Conservation (phyloP, 2,888 invertebrate species). For the Tetanocera ferruginea region DNA sequence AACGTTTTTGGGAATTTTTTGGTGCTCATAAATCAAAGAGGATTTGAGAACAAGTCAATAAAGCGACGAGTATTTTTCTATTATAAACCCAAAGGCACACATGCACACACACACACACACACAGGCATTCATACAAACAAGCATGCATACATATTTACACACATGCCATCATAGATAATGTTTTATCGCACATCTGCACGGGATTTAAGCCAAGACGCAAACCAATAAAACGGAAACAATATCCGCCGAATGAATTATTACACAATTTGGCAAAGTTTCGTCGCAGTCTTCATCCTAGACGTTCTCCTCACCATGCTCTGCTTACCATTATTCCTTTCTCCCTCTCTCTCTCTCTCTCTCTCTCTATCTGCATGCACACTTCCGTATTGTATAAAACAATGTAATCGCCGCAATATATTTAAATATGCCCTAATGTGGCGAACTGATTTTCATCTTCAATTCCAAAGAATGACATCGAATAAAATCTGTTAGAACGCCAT, state of each 20-base stretch:
- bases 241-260: constrained; percentile 57
- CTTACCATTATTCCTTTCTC: neutral
- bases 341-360: constrained; percentile 10
- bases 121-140: neutral
- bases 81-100: constrained; percentile 4
- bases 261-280: constrained; percentile 60
- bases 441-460: constrained; percentile 39
- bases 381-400: constrained; percentile 50
- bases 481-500: constrained; percentile 10
- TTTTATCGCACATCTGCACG: constrained; percentile 53
- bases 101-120: constrained; percentile 47
- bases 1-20: neutral
- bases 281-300: neutral
- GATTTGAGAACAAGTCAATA: constrained; percentile 49
- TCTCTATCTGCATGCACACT: constrained; percentile 31
- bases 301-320: neutral
- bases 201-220: constrained; percentile 41
- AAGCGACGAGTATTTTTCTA: constrained; percentile 8
- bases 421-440: constrained; percentile 44
- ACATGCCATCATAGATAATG: constrained; percentile 27
- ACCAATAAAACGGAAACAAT: constrained; percentile 33
- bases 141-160: neutral
- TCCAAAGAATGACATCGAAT: constrained; percentile 6
- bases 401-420: constrained; percentile 46
- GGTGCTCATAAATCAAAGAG: constrained; percentile 60